Evolutionary conservation across 1,140 invertebrate genomes (phyloP), one percentile per base, ranked within the genome.

Genomic region (Plectrocnemia conspersa): DNA sequence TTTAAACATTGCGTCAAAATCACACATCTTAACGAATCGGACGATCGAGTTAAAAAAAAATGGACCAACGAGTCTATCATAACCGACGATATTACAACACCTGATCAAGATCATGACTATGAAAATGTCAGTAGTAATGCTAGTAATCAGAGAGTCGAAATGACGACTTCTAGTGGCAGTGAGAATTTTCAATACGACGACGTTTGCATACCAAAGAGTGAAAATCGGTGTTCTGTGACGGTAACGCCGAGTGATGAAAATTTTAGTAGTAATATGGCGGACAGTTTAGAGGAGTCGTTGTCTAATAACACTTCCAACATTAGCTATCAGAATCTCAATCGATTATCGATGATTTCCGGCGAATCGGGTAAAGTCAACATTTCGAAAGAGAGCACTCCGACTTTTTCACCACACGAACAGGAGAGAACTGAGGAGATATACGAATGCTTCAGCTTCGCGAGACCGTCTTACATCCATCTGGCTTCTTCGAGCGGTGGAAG

Each of bases 371-470:
- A 74, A 68, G 56, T 13, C 10, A 23, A 27, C 3, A 69, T 70
- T 21, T 73, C 71, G 2, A 77, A 75, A 41, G 78, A 78, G 3
- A 75, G 76, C 15, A 77, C 77, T 0, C 80, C 80, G 0, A 75
- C 76, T 2, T 79, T 79, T 44, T 79, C 78, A 9, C 73, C 77
- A 1, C 75, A 73, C 11, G 70, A 77, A 44, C 67, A 77, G 25
- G 74, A 75, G 5, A 61, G 70, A 47, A 66, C 59, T n/a, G 76
- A 77, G 5, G 76, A 75, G n/a, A 47, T 69, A 6, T 75, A 74
- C 46, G 74, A 76, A 52, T 70, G 68, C 52, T 74, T 66, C 49
- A 72, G 65, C 41, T 75, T 72, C 25, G 63, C 68, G 0, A 52
- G 72, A 38, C 74, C 74, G 0, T 71, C 70, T 44, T 76, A 76